Percentiles rank a stretch among this genome's conserved stretches.
phyloP scores from a whole-genome alignment of 2,797 vertebrate genomes.

The Chelon labrosus region DNA sequence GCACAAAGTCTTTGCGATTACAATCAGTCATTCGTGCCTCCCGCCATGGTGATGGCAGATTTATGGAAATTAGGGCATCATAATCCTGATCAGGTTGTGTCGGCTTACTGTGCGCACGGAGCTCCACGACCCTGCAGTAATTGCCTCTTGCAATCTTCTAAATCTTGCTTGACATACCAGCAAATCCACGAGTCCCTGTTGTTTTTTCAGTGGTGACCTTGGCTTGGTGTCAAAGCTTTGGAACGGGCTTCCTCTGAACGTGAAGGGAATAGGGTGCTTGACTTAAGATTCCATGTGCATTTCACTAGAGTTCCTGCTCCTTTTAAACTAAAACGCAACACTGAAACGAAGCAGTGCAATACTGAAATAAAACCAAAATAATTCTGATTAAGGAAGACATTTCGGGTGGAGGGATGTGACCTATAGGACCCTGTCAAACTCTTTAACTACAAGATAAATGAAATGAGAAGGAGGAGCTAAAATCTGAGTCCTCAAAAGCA shows the following conservation, averaged over 20 bases:
- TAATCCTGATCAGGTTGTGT: constrained; percentile 81
- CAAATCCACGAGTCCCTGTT: constrained; percentile 68
- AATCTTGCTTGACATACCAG: constrained; percentile 74
- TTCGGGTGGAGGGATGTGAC: constrained; percentile 41
- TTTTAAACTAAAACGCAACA: constrained; percentile 31
- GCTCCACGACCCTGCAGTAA: constrained; percentile 68
- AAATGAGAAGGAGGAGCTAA: constrained; percentile 27
- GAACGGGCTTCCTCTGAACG: constrained; percentile 12
- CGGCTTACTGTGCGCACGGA: constrained; percentile 65
- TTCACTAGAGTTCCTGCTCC: constrained; percentile 42
- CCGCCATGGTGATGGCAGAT: constrained; percentile 66
- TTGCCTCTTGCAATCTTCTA: constrained; percentile 75
- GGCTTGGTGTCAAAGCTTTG: constrained; percentile 54
- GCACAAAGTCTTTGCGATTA: constrained; percentile 68
- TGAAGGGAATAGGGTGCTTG: constrained; percentile 33
- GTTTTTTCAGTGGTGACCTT: constrained; percentile 75
- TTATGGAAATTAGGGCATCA: constrained; percentile 82
- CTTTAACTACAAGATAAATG: constrained; percentile 26
- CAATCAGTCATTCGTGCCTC: constrained; percentile 70
- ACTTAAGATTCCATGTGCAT: constrained; percentile 62
- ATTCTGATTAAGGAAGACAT: constrained; percentile 17
- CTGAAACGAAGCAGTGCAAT: constrained; percentile 14
- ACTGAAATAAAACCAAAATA: constrained; percentile 12
- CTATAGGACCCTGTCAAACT: constrained; percentile 38
- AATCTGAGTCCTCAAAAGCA: constrained; percentile 67